Base-by-base conservation (phyloP, 2,113 vertebrate genomes). In the Puffinus mauretanicus region DNA sequence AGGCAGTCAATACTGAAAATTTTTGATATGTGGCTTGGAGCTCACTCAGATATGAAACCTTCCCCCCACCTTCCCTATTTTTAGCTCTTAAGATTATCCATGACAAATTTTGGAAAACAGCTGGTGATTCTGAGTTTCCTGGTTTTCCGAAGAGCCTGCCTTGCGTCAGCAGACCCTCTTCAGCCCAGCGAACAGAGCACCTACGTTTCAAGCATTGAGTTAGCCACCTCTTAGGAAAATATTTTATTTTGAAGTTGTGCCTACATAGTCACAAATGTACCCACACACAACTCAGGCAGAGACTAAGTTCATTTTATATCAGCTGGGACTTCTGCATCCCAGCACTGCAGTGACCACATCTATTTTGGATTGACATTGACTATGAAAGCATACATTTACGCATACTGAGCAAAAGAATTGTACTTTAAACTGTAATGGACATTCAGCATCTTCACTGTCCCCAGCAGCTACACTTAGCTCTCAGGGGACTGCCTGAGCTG, bases 251-350 rank as follows among this genome's bases (percentile, higher is more conserved):
- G 27, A 55, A 76, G 7, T 13, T 72, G 22, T 46, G 19, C 18
- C 54, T 65, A 38, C 7, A 6, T 29, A 1, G 0, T 54, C 27
- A 71, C 0, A 0, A 62, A 75, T 9, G 7, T 38, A 42, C 22
- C 13, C 20, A 21, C 29, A 17, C 8, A 66, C 1, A 32, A 4
- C 13, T 32, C 7, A 4, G 52, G 60, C 60, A 52, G 26, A 79
- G 6, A 64, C 3, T 44, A 30, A 67, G 19, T 36, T 65, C 4
- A 30, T 57, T 84, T 44, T 62, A 0, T 36, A 26, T 60, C 60
- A 86, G 7, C 30, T 67, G 36, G 14, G 70, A 44, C 7, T 67
- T 62, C 61, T 80, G 11, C 11, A 62, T 44, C 18, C 6, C 79
- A 42, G 12, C 17, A 25, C 7, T 27, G 32, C n/a, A 79, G 29